Evolutionary conservation across 2,888 invertebrate species (phyloP).

Genomic region (Pimpla rufipes): DNA sequence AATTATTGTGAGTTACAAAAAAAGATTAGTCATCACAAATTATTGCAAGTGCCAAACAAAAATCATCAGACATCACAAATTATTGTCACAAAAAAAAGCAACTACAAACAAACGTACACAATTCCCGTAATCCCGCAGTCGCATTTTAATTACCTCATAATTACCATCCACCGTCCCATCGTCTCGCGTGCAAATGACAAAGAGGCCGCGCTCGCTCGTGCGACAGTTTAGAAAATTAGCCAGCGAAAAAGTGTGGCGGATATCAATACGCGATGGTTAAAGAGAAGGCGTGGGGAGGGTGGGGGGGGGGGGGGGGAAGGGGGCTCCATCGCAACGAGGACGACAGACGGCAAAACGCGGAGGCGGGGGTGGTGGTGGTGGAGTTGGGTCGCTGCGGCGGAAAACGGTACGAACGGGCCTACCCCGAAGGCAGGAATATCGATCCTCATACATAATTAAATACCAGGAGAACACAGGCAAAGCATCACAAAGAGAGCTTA

Average conservation of each 20-base stretch:
- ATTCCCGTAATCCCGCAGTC: no score
- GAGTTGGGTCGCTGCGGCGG: constrained; percentile 20
- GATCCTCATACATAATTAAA: constrained; percentile 85
- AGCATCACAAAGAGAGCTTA: constrained; percentile 85
- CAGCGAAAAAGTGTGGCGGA: constrained; percentile 6
- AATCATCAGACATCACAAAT: no score
- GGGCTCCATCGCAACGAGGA: neutral
- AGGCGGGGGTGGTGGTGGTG: constrained; percentile 9
- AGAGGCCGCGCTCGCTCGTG: no score
- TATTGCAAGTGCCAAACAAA: no score
- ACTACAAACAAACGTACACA: no score
- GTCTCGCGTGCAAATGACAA: no score
- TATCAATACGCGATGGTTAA: constrained; percentile 1
- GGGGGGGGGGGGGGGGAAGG: neutral
- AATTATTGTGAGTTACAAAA: no score
- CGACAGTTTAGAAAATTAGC: neutral
- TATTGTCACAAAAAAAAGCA: no score
- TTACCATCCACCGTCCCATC: no score
- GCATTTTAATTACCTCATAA: no score
- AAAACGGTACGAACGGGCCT: constrained; percentile 32
- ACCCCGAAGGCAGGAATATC: constrained; percentile 84
- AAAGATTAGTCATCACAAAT: no score
- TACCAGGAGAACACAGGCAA: constrained; percentile 80
- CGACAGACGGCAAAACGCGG: constrained; percentile 17
- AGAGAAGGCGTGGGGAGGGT: constrained; percentile 3